Conservation (phyloP, 2,888 invertebrate genomes). For the Leucoptera coffeella region DNA sequence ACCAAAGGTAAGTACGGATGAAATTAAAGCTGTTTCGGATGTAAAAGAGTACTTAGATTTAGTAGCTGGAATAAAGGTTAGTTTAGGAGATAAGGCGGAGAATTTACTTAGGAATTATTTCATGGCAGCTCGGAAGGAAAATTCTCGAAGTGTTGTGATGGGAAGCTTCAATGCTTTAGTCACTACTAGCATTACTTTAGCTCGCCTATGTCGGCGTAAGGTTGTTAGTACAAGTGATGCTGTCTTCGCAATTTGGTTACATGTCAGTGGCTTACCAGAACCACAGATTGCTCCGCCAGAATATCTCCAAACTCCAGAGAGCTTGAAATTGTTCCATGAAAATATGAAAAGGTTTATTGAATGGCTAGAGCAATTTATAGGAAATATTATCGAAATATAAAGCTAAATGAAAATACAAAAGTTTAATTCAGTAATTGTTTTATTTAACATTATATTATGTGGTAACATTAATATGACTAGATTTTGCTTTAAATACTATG, state of each 20-base stretch:
- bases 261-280: constrained; percentile 26
- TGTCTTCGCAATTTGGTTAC: constrained; percentile 37
- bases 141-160: constrained; percentile 18
- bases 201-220: constrained; percentile 25
- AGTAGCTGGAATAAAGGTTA: constrained; percentile 21
- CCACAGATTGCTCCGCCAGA: constrained; percentile 34
- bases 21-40: constrained; percentile 17
- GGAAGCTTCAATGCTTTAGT: constrained; percentile 25
- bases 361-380: constrained; percentile 31
- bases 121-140: constrained; percentile 27
- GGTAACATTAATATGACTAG: background rate
- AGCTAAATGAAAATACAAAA: no score
- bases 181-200: constrained; percentile 21
- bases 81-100: constrained; percentile 17
- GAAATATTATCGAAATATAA: constrained; percentile 5
- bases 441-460: background rate
- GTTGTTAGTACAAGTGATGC: constrained; percentile 27
- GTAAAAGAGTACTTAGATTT: constrained; percentile 21
- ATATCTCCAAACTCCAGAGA: constrained; percentile 26
- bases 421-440: no score
- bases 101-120: constrained; percentile 25
- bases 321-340: constrained; percentile 20
- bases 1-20: constrained; percentile 13
- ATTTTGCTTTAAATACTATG: no score
- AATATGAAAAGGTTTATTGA: constrained; percentile 23